These are phyloP conservation scores for Perognathus longimembris DNA, from an alignment of 2,113 vertebrate species.

Conservation along the genomic window DNA sequence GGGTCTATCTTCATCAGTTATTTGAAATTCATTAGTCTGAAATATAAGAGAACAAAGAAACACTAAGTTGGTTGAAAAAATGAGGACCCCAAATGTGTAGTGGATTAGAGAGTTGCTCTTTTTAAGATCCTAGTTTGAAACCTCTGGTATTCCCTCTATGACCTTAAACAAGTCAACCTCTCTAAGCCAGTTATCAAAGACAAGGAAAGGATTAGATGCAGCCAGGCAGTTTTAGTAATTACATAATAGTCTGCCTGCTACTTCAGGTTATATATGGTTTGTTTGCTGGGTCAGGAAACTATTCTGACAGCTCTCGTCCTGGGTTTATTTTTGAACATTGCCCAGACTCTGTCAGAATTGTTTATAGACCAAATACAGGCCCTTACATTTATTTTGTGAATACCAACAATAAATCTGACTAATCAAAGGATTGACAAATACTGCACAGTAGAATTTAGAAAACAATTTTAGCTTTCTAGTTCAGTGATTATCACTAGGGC, in stretches of 20 bases:
- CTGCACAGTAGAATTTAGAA: conserved; percentile 23
- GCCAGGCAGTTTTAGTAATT: neutral
- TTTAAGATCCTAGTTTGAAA: neutral
- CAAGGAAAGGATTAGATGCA: neutral
- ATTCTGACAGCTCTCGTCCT: neutral
- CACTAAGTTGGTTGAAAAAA: conserved; percentile 4
- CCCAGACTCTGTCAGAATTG: neutral
- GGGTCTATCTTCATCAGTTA: conserved; percentile 17
- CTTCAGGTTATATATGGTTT: neutral
- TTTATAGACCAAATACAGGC: neutral
- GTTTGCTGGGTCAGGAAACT: neutral
- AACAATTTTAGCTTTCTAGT: conserved; percentile 14
- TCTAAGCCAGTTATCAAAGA: neutral
- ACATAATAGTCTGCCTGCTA: neutral
- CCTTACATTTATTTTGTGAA: neutral
- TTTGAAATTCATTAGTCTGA: neutral
- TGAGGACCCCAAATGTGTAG: neutral
- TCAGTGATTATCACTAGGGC: neutral
- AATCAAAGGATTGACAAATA: conserved; percentile 19
- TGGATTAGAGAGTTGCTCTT: neutral
- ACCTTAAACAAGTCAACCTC: neutral
- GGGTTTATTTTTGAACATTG: neutral
- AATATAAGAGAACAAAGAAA: conserved; percentile 33
- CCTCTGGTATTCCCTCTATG: neutral
- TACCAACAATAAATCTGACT: neutral